Conservation (phyloP, 2,888 invertebrate genomes). For the Chloroclysta siterata region DNA sequence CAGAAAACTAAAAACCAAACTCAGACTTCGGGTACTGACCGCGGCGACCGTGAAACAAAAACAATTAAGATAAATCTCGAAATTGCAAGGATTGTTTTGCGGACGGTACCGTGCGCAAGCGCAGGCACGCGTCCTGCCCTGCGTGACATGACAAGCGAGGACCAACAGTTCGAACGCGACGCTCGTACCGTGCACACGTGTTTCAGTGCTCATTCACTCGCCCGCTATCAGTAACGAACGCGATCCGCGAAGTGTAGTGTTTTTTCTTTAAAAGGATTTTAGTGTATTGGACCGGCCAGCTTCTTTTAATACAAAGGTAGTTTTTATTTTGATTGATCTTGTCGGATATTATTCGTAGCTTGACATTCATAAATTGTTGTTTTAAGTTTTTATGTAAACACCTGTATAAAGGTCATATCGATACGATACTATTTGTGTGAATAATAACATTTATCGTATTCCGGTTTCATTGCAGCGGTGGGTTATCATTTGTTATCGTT, state of each 20-base stretch:
- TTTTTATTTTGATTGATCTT: slow-evolving; percentile 37
- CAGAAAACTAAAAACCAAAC: slow-evolving; percentile 31
- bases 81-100: slow-evolving; percentile 57
- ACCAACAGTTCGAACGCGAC: slow-evolving; percentile 60
- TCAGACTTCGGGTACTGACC: slow-evolving; percentile 20
- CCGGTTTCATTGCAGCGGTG: slow-evolving; percentile 23
- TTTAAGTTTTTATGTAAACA: slow-evolving; percentile 39
- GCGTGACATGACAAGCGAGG: slow-evolving; percentile 41
- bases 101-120: slow-evolving; percentile 58
- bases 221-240: slow-evolving; percentile 53
- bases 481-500: slow-evolving; percentile 32
- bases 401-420: slow-evolving; percentile 37
- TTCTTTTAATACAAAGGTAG: slow-evolving; percentile 62
- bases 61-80: slow-evolving; percentile 67
- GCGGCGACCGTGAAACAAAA: slow-evolving; percentile 34
- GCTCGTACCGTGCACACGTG: slow-evolving; percentile 44
- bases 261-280: slow-evolving; percentile 54
- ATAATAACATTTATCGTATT: slow-evolving; percentile 22
- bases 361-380: slow-evolving; percentile 19
- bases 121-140: slow-evolving; percentile 47
- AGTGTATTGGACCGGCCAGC: slow-evolving; percentile 62
- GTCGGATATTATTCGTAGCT: slow-evolving; percentile 28
- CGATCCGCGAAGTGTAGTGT: slow-evolving; percentile 59
- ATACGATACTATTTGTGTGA: slow-evolving; percentile 25
- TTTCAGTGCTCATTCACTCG: slow-evolving; percentile 44